These are phyloP conservation scores for Sialis lutaria DNA, from an alignment of 2,888 invertebrate genomes.

Conservation along the genomic window DNA sequence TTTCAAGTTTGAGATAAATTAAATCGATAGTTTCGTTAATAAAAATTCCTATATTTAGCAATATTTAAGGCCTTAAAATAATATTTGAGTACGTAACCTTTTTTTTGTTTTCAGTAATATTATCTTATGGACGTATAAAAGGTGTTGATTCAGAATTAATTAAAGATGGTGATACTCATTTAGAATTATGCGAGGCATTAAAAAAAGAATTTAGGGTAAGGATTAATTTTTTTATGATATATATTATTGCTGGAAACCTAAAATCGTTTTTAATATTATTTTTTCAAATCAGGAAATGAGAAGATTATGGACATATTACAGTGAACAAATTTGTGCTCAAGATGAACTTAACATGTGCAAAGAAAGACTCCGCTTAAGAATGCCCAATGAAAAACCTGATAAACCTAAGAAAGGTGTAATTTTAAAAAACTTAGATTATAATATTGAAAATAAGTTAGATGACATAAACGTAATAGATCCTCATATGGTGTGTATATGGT, in stretches of 20 bases:
- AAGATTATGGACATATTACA: constrained; percentile 23
- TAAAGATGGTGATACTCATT: constrained; percentile 31
- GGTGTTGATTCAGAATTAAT: constrained; percentile 18
- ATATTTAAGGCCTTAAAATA: not conserved
- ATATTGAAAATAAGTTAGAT: constrained; percentile 20
- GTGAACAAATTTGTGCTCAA: constrained; percentile 31
- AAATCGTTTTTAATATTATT: not conserved
- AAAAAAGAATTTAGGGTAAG: constrained; percentile 46
- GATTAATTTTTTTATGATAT: not conserved
- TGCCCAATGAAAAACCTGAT: constrained; percentile 23
- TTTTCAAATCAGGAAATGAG: constrained; percentile 17
- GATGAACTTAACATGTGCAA: constrained; percentile 62
- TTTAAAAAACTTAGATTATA: constrained; percentile 20
- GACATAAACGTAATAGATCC: constrained; percentile 23
- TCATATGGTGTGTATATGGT: constrained; percentile 19
- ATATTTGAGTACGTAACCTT: not conserved
- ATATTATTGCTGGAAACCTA: not conserved
- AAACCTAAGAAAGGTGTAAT: constrained; percentile 7
- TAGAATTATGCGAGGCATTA: constrained; percentile 36
- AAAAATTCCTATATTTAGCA: too few species aligned
- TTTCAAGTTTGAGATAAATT: too few species aligned
- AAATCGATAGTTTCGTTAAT: too few species aligned
- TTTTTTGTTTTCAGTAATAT: constrained; percentile 21
- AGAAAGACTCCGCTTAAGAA: constrained; percentile 31
- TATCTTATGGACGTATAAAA: constrained; percentile 24